Base-by-base conservation (phyloP, 2,888 invertebrate species). In the Scotopteryx bipunctaria region DNA sequence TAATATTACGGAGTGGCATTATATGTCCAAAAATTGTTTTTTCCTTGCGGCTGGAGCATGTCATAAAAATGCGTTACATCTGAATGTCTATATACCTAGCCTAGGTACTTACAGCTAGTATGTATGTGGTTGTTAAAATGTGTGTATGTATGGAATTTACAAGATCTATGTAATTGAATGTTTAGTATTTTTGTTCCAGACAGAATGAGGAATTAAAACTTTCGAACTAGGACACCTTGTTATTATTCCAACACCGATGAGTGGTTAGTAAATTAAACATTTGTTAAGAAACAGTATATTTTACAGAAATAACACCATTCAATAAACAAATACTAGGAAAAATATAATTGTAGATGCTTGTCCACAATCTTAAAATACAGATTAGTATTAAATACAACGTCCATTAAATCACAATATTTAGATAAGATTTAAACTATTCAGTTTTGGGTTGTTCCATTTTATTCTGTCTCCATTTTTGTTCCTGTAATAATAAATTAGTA, bases 391-490 rank as follows among this genome's bases (percentile, higher is more conserved):
- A 45, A 57, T 57, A 58, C 57, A 43, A 50, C 45, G 45, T 42
- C 41, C 23, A 52, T 38, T 40, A 44, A 35, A 55, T 44, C 41
- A 48, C 40, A 54, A 11, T 66, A 57, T 52, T 47, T 59, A 62
- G 64, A 61, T 64, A 58, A 61, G 60, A n/a, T n/a, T n/a, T n/a
- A 59, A 54, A 53, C 57, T 78, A 84, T 49, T 86, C 83, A 51
- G 78, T 71, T 77, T 86, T 86, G 57, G 75, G 66, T 72, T 88
- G 67, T 71, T 88, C 88, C 69, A 74, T 68, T 80, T 87, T 89
- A 76, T 82, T 87, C 71, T 86, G 87, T 71, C 89, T 76, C 89
- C 89, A 89, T 72, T 88, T 89, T 74, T 86, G 89, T 64, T 89
- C 89, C 89, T 89, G 89, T 64, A 88, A 89, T 76, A 72, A 57